Percentiles rank a stretch among this genome's conserved stretches.
phyloP scores from a whole-genome alignment of 2,797 vertebrate genomes.

The Xiphophorus birchmanni region DNA sequence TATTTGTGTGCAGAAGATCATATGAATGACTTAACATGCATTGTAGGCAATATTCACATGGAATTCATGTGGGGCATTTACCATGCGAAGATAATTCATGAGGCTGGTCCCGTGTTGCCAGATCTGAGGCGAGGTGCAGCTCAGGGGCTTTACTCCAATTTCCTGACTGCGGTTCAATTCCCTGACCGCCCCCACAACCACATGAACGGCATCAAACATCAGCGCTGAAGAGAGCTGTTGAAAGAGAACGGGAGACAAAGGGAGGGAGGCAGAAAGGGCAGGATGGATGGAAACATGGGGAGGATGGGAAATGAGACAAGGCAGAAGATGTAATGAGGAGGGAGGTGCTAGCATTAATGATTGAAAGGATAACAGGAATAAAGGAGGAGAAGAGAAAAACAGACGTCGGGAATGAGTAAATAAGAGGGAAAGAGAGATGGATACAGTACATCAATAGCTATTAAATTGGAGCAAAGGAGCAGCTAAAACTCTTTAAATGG shows the following conservation, averaged over 20 bases:
- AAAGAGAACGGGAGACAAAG: conserved; percentile 14
- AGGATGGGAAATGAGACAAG: conserved; percentile 21
- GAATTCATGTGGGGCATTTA: conserved; percentile 58
- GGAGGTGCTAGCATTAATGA: conserved; percentile 30
- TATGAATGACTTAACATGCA: conserved; percentile 5
- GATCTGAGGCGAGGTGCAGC: conserved; percentile 91
- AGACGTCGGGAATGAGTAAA: conserved; percentile 56
- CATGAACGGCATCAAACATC: conserved; percentile 94
- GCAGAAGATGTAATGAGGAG: conserved; percentile 40
- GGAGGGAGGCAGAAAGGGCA: neutral
- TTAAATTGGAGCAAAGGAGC: conserved; percentile 66
- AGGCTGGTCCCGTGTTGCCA: conserved; percentile 96
- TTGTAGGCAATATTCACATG: conserved; percentile 6
- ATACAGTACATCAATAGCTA: conserved; percentile 68
- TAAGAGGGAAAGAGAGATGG: conserved; percentile 63
- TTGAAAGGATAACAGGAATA: conserved; percentile 47
- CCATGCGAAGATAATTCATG: conserved; percentile 97
- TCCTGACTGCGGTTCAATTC: conserved; percentile 95
- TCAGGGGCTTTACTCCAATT: conserved; percentile 91
- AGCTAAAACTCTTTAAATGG: conserved; percentile 59
- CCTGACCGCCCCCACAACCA: conserved; percentile 91
- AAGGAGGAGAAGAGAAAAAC: conserved; percentile 26
- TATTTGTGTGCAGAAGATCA: conserved; percentile 2
- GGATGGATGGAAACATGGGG: conserved; percentile 10
- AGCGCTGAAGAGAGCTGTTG: conserved; percentile 89